These are phyloP conservation scores for Arenicola marina DNA, from an alignment of 2,888 invertebrate species.

Conservation along the genomic window DNA sequence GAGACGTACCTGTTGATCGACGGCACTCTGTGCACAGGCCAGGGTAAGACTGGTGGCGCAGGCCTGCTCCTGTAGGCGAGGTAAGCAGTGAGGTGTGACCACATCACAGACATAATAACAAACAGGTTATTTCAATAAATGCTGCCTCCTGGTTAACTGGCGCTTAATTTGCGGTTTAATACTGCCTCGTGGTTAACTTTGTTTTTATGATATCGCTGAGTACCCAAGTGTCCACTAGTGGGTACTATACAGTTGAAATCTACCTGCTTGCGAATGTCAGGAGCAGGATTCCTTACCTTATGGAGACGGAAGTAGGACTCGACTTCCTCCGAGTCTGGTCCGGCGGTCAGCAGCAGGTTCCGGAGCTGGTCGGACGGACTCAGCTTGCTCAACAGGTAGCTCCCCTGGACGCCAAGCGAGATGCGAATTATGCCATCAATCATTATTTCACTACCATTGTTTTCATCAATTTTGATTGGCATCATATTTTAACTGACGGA, in stretches of 20 bases:
- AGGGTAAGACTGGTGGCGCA: conserved; percentile 86
- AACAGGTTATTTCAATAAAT: too few relatives aligned
- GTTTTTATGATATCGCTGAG: too few relatives aligned
- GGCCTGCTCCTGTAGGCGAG: conserved; percentile 80
- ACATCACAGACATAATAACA: too few relatives aligned
- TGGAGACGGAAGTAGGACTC: conserved; percentile 83
- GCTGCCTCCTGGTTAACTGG: too few relatives aligned
- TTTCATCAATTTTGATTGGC: neutral
- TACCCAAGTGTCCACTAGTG: too few relatives aligned
- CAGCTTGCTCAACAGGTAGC: conserved; percentile 80
- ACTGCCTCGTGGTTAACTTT: too few relatives aligned
- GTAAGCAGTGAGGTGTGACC: too few relatives aligned
- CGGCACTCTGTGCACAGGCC: conserved; percentile 68
- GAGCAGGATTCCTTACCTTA: conserved; percentile 24
- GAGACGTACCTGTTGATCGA: conserved; percentile 69
- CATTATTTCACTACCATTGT: neutral
- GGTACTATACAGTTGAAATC: too few relatives aligned
- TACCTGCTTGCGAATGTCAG: too few relatives aligned
- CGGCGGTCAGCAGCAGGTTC: conserved; percentile 78
- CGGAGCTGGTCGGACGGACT: conserved; percentile 87
- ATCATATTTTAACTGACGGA: too few relatives aligned
- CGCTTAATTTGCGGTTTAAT: too few relatives aligned
- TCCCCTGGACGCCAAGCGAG: too few relatives aligned
- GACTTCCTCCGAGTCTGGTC: conserved; percentile 83
- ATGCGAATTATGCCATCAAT: neutral